Percentiles rank a stretch among this genome's conserved stretches.
Conservation (phyloP, 2,113 vertebrate genomes). For the Boulengeromyrus knoepffleri region DNA sequence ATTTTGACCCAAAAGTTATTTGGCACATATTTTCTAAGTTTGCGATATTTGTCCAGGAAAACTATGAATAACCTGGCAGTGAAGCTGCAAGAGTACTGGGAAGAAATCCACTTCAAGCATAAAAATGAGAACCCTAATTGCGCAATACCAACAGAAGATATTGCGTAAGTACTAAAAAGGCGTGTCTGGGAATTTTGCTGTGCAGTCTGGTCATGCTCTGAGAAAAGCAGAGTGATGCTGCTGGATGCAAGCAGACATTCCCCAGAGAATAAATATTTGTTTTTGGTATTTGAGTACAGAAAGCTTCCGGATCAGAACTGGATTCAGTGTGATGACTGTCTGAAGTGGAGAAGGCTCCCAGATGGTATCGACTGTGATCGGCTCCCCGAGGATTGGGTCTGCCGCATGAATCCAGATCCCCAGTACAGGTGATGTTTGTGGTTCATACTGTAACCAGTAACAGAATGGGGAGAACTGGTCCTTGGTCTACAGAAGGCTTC, state of each 20-base stretch:
- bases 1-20: neutral
- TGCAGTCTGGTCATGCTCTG: neutral
- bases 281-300: slow-evolving; percentile 44
- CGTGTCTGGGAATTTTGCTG: neutral
- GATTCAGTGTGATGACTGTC: slow-evolving; percentile 79
- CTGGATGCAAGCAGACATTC: neutral
- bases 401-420: slow-evolving; percentile 80
- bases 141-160: slow-evolving; percentile 24
- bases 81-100: slow-evolving; percentile 36
- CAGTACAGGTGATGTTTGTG: slow-evolving; percentile 64
- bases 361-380: slow-evolving; percentile 69
- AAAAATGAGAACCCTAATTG: slow-evolving; percentile 30
- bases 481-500: neutral
- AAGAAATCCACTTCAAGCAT: slow-evolving; percentile 25
- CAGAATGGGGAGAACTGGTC: neutral
- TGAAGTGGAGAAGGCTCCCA: slow-evolving; percentile 84
- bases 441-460: neutral
- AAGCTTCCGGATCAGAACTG: slow-evolving; percentile 90
- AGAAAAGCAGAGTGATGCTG: neutral
- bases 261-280: neutral
- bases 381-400: slow-evolving; percentile 84
- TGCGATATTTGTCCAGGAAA: slow-evolving; percentile 23
- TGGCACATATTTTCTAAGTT: neutral
- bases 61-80: slow-evolving; percentile 30
- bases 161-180: slow-evolving; percentile 16